phyloP scores from a whole-genome alignment of 2,113 vertebrate species.

The Colinus virginianus region DNA sequence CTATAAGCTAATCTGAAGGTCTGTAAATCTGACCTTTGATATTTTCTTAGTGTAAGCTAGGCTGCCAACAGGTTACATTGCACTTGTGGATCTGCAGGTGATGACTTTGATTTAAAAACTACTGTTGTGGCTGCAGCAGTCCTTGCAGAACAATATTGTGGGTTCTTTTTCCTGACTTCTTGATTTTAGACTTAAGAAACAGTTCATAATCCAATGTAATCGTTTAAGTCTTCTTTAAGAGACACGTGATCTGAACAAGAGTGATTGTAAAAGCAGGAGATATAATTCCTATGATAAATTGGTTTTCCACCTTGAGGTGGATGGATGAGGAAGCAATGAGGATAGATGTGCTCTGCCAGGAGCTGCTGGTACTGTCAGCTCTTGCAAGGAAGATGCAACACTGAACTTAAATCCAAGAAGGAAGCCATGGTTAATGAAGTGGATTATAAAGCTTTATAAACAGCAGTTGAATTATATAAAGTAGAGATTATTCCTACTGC shows the following conservation, averaged over 20 bases:
- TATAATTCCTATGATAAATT: neutral
- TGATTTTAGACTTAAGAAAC: neutral
- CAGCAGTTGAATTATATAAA: neutral
- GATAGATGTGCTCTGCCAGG: neutral
- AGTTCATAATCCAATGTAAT: too few relatives aligned
- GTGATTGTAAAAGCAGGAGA: neutral
- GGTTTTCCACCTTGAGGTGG: neutral
- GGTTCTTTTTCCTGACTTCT: neutral
- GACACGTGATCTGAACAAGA: neutral
- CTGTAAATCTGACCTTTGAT: neutral
- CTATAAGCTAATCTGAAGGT: neutral
- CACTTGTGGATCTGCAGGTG: neutral
- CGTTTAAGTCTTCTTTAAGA: neutral
- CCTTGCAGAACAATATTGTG: neutral
- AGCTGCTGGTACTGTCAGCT: neutral
- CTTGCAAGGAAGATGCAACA: neutral
- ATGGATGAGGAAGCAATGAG: neutral
- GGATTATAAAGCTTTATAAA: neutral
- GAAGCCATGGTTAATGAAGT: neutral
- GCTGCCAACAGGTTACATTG: neutral
- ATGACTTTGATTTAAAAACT: neutral
- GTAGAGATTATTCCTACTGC: neutral
- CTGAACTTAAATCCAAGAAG: neutral
- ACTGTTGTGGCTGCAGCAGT: neutral
- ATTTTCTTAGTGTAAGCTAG: neutral